Base-by-base conservation (phyloP, 2,888 invertebrate genomes). In the Platerodrilus igneus region DNA sequence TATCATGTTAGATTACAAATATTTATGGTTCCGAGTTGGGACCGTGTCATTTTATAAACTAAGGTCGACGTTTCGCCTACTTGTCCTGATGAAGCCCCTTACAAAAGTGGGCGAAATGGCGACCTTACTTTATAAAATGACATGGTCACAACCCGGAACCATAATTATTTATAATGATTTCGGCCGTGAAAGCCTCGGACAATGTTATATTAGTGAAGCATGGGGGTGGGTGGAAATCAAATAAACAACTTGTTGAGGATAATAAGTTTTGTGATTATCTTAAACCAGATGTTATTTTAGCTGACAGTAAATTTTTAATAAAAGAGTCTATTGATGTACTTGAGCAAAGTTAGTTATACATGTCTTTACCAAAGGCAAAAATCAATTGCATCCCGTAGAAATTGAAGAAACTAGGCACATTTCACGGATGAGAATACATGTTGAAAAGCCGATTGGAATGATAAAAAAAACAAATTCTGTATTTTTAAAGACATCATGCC, bases 351-450 rank as follows among this genome's bases (percentile, higher is more conserved):
- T n/a, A n/a, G n/a, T n/a, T n/a, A 21, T 39, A n/a, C 42, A 38
- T 13, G 38, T 34, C 9, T 42, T 39, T 17, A 44, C 44, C 8
- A 41, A 25, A 13, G 25, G 25, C n/a, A 23, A 23, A 23, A 23
- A 9, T 3, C 23, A 23, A 23, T 7, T 23, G 18, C 34, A 34
- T 27, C 45, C 45, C 7, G 2, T 43, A 8, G 37, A 43, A 23
- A 23, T 45, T 17, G 41, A 45, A 34, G 37, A 37, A 14, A 37
- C 42, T 3, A 26, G 40, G 11, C 29, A 34, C n/a, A 39, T 46
- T 7, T 35, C 46, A 22, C 28, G 33, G 29, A 42, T 41, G 2
- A 19, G 37, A 14, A 42, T 44, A 17, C 44, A 44, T 37, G 45
- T 45, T 2, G 41, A 45, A 37, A 26, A 32, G 9, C n/a, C 36